These are phyloP conservation scores for Ploceus nigricollis DNA, from an alignment of 2,113 vertebrate species.

Conservation along the genomic window DNA sequence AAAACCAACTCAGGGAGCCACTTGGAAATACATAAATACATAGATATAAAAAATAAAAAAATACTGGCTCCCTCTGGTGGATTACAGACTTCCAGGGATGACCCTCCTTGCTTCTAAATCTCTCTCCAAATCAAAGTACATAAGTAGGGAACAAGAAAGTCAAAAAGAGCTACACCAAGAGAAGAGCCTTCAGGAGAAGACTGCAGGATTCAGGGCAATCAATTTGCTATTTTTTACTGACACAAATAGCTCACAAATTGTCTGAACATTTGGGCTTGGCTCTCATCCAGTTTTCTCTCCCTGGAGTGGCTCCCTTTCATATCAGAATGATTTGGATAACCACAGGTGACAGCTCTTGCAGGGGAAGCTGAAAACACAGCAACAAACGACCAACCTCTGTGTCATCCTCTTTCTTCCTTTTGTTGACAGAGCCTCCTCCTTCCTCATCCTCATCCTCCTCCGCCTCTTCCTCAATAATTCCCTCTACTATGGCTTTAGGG, in stretches of 20 bases:
- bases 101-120: neutral
- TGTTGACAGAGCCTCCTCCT: slow-evolving; percentile 85
- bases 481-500: slow-evolving; percentile 88
- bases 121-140: neutral
- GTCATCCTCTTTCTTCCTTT: slow-evolving; percentile 94
- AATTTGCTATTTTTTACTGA: neutral
- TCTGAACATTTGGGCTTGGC: neutral
- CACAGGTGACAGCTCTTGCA: neutral
- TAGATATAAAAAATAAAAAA: neutral
- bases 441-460: slow-evolving; percentile 86
- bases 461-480: slow-evolving; percentile 92
- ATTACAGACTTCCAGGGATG: neutral
- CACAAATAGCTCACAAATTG: neutral
- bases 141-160: neutral
- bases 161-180: neutral
- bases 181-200: neutral
- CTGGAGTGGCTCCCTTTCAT: neutral
- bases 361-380: neutral
- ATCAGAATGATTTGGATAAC: neutral
- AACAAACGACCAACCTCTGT: slow-evolving; percentile 78
- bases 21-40: neutral
- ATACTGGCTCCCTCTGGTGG: slow-evolving; percentile 31
- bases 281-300: neutral
- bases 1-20: neutral
- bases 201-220: neutral